Percentiles rank a stretch among this genome's conserved stretches.
phyloP scores from a whole-genome alignment of 2,113 vertebrate genomes.

The Gadus chalcogrammus region DNA sequence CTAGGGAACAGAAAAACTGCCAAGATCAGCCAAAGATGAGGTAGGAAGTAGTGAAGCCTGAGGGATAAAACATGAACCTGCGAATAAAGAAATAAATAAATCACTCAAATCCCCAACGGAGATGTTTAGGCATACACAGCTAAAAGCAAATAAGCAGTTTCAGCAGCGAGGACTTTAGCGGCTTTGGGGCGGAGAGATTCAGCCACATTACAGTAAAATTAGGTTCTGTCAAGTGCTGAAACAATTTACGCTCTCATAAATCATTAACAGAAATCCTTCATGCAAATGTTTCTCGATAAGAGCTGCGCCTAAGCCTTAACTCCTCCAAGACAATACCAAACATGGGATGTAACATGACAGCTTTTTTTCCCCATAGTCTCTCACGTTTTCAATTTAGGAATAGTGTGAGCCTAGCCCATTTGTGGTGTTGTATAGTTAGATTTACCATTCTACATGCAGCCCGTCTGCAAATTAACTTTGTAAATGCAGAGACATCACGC shows the following conservation, averaged over 20 bases:
- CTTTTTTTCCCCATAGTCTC: too few species aligned
- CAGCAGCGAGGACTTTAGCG: slow-evolving; percentile 52
- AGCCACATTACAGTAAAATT: slow-evolving; percentile 50
- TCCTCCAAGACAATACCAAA: too few species aligned
- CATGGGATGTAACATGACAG: too few species aligned
- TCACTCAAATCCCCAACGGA: slow-evolving; percentile 59
- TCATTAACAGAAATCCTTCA: too few species aligned
- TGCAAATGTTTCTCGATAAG: too few species aligned
- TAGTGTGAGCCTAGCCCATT: too few species aligned
- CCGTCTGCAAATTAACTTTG: too few species aligned
- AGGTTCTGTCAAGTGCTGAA: slow-evolving; percentile 35
- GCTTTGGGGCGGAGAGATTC: slow-evolving; percentile 37
- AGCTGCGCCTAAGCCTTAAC: too few species aligned
- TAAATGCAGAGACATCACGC: too few species aligned
- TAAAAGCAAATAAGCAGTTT: slow-evolving; percentile 60
- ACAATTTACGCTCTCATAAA: slow-evolving; percentile 6
- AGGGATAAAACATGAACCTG: slow-evolving; percentile 48
- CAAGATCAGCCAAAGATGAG: slow-evolving; percentile 58
- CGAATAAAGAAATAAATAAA: slow-evolving; percentile 56
- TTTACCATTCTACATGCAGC: too few species aligned
- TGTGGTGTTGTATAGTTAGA: too few species aligned
- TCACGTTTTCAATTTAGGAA: too few species aligned
- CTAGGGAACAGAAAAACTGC: slow-evolving; percentile 52
- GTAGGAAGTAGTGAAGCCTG: slow-evolving; percentile 37
- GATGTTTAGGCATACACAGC: slow-evolving; percentile 59